These are phyloP conservation scores for Caenorhabditis brenneri DNA, from an alignment of 1,140 invertebrate species.

Conservation along the genomic window DNA sequence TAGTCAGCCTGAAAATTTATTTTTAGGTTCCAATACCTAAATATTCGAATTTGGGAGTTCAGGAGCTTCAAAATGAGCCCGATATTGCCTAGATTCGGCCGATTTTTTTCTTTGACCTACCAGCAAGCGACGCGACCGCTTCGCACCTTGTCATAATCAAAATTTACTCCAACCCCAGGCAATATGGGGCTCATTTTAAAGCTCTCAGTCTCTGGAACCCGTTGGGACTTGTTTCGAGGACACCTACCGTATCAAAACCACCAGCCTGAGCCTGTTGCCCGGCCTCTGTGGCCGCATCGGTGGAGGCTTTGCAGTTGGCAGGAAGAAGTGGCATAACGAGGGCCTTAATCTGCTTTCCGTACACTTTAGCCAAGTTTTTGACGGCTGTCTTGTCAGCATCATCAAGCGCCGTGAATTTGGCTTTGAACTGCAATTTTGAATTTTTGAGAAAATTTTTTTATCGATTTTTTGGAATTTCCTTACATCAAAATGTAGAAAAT, in stretches of 20 bases:
- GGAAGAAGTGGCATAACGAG: neutral
- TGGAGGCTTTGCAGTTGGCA: neutral
- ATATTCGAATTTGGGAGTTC: neutral
- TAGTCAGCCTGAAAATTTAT: neutral
- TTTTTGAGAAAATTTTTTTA: neutral
- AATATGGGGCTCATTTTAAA: neutral
- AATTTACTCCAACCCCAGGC: neutral
- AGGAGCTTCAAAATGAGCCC: neutral
- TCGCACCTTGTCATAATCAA: neutral
- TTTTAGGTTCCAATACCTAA: no score
- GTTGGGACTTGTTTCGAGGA: neutral
- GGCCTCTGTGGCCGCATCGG: neutral
- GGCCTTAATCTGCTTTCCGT: conserved; percentile 33
- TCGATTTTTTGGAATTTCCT: neutral
- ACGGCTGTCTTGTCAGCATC: conserved; percentile 31
- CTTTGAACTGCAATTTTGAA: neutral
- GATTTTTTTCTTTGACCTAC: neutral
- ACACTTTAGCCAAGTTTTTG: neutral
- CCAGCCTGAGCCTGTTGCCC: neutral
- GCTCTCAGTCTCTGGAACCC: neutral
- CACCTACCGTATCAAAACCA: neutral
- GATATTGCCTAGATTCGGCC: neutral
- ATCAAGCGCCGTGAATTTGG: neutral
- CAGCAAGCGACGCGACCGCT: neutral
- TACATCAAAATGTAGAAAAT: neutral